Base-by-base conservation (phyloP, 2,797 vertebrate species). In the Meda fulgida region DNA sequence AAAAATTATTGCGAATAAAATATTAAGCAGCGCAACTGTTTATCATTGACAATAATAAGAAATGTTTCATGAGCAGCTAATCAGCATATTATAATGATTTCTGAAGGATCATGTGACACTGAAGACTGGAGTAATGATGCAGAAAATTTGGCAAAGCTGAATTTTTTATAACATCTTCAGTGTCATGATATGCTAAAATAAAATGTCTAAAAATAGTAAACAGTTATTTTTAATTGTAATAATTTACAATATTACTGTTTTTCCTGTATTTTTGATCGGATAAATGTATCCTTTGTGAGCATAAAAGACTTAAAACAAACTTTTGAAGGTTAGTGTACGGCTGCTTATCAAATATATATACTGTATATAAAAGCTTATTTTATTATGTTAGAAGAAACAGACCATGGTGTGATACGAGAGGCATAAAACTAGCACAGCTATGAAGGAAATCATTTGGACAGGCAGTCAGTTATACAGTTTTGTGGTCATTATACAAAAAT, bases 311-410 rank as follows among this genome's bases (percentile, higher is more conserved):
- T 26, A 13, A 60, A 26, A 26, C 58, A 63, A 63, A 29, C 26
- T 65, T 65, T 31, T 31, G 26, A 65, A 65, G 31, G 13, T 16
- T 63, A 63, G 60, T 29, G 60, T 16, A 7, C 16, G 40, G 14
- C n/a, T 48, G 53, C 18, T 82, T 46, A 75, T 72, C 21, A 48
- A n/a, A 58, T 81, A 71, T 8, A 66, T 21, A 13, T n/a, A n/a
- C n/a, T 8, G 40, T 13, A 13, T 43, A 43, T 43, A 1, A 1
- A 48, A 40, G 40, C 40, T 43, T 43, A 34, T 53, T 75, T 51
- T 53, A 46, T 36, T 19, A 53, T 43, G 34, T 60, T 43, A 70
- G 16, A 38, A 55, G 31, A 43, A 55, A 43, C 16, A 29, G 51
- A 40, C 46, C 48, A n/a, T 8, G 7, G 78, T 71, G 8, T 29